Base-by-base conservation (phyloP, 2,888 invertebrate species). In the Callyntrura sp. region DNA sequence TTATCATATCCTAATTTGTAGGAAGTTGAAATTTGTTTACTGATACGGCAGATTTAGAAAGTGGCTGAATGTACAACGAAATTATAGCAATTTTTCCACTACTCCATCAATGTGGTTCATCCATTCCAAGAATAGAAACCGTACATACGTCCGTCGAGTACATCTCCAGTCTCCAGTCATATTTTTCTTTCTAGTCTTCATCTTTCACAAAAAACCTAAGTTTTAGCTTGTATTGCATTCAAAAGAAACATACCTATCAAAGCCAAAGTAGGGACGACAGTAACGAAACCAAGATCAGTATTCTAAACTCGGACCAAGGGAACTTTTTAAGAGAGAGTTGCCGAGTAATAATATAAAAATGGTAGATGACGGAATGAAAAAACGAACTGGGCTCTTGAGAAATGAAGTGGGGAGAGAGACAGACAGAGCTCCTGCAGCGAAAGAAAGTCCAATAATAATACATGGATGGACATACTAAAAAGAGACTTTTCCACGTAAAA, bases 341-440 rank as follows among this genome's bases (percentile, higher is more conserved):
- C n/a, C 25, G 78, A 76, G 78, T 88, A 90, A 90, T 91, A 91
- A 91, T 91, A 92, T 91, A 88, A 92, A 92, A 91, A 81, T 91
- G 88, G 85, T 92, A 88, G 91, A 92, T 91, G 91, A 91, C 85
- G 90, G 91, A 90, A 92, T 91, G 87, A 91, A 91, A 89, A 92
- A 92, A 84, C 81, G 88, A 90, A 89, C 86, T 90, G 88, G 91
- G 91, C 92, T 92, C 91, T 91, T 92, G 92, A 92, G 91, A 93
- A 92, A 92, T 92, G 92, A 93, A 92, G 90, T 91, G 91, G 91
- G 90, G 91, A 82, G 82, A 62, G 85, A n/a, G n/a, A n/a, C n/a
- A n/a, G 14, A 62, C 28, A 76, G 85, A 35, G 28, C 85, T 85
- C 86, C 79, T 86, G 86, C 86, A 78, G 68, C 79, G 86, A 79